phyloP scores from a whole-genome alignment of 2,797 vertebrate genomes.

The Anguilla marmorata region DNA sequence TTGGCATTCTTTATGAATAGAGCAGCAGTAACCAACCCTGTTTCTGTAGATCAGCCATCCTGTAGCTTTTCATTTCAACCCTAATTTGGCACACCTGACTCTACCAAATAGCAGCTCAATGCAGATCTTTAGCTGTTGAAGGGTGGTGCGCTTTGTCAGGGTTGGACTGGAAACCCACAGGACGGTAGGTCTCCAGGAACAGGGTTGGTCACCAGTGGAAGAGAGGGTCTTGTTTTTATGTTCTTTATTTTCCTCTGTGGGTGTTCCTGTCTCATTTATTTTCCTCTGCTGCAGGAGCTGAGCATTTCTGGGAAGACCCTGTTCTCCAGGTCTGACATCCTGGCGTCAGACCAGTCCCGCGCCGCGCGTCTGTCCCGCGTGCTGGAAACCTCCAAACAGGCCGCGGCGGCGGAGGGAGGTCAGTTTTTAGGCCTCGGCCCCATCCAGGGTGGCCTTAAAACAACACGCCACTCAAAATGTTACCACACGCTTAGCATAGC shows the following conservation, averaged over 20 bases:
- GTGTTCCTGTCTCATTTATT: neutral
- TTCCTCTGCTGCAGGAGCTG: conserved; percentile 62
- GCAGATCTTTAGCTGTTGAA: no score
- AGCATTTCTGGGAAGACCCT: conserved; percentile 59
- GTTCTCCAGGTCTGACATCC: conserved; percentile 77
- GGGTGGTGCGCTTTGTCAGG: no score
- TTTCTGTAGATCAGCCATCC: no score
- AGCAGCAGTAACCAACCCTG: neutral
- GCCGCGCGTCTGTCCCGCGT: conserved; percentile 65
- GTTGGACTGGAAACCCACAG: no score
- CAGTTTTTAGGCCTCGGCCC: conserved; percentile 20
- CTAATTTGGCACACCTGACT: no score
- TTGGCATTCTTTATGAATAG: neutral
- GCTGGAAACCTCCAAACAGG: conserved; percentile 70
- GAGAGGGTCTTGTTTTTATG: neutral
- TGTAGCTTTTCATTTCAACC: no score
- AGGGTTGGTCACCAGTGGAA: no score
- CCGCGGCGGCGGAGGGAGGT: conserved; percentile 71
- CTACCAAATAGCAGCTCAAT: no score
- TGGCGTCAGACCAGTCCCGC: conserved; percentile 66
- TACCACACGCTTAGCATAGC: neutral
- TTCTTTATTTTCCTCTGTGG: neutral
- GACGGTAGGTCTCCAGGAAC: no score
- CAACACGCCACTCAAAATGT: neutral
- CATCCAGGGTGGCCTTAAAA: neutral